Percentiles rank a stretch among this genome's conserved stretches.
phyloP scores from a whole-genome alignment of 2,797 vertebrate genomes.

The Remorina albescens region DNA sequence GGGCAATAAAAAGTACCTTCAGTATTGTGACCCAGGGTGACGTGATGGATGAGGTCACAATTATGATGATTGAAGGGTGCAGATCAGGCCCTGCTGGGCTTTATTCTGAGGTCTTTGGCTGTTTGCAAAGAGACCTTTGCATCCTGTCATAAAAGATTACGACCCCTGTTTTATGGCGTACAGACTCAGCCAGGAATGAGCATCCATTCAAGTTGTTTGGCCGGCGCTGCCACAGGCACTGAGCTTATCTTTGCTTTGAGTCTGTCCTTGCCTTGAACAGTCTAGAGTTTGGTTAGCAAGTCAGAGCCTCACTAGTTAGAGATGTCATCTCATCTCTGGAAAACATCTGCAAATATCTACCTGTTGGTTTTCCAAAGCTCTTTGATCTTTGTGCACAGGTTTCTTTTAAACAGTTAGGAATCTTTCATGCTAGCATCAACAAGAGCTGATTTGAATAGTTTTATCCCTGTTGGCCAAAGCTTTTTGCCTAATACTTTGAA shows the following conservation, averaged over 20 bases:
- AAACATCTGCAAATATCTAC: conserved; percentile 80
- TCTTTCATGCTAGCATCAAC: conserved; percentile 42
- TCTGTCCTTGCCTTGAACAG: conserved; percentile 85
- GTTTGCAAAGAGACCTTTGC: conserved; percentile 93
- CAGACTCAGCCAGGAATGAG: conserved; percentile 89
- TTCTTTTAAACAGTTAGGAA: conserved; percentile 53
- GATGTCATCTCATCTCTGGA: conserved; percentile 82
- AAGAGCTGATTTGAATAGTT: conserved; percentile 25
- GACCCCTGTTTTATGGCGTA: conserved; percentile 92
- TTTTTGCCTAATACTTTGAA: neutral
- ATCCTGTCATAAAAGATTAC: conserved; percentile 99
- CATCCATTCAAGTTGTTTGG: conserved; percentile 91
- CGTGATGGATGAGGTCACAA: conserved; percentile 92
- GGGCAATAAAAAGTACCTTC: conserved; percentile 91
- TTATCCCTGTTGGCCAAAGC: conserved; percentile 1
- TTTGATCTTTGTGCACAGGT: conserved; percentile 74
- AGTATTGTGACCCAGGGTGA: conserved; percentile 90
- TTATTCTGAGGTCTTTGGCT: conserved; percentile 90
- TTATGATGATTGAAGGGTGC: conserved; percentile 89
- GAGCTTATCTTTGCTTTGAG: conserved; percentile 87
- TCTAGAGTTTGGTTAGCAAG: conserved; percentile 80
- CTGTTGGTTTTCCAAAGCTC: conserved; percentile 68
- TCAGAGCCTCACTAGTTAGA: conserved; percentile 75
- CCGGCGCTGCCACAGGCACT: conserved; percentile 87
- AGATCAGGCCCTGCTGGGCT: conserved; percentile 93